Percentiles rank a stretch among this genome's conserved stretches.
These are phyloP conservation scores for Synergus gifuensis DNA, from an alignment of 2,888 invertebrate species.

Conservation along the genomic window DNA sequence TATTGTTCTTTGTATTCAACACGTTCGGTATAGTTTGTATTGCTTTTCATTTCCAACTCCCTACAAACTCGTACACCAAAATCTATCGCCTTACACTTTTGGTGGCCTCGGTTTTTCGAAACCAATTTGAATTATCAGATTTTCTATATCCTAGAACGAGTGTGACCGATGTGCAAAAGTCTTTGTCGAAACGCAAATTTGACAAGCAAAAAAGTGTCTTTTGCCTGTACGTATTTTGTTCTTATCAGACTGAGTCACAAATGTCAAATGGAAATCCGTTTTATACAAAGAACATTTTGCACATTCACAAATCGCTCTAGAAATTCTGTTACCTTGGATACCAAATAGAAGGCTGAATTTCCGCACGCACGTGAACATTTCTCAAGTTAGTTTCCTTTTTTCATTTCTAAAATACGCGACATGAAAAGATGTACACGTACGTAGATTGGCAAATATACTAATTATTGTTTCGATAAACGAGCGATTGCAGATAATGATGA, in stretches of 20 bases:
- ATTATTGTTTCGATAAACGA: constrained; percentile 40
- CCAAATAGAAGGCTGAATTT: constrained; percentile 47
- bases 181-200: neutral
- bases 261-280: constrained; percentile 14
- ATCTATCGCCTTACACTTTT: neutral
- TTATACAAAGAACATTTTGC: constrained; percentile 21
- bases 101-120: neutral
- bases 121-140: neutral
- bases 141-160: neutral
- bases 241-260: neutral
- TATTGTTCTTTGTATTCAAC: constrained; percentile 2
- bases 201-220: neutral
- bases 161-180: neutral
- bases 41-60: constrained; percentile 6
- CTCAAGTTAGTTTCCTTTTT: constrained; percentile 30
- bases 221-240: too few species aligned
- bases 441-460: constrained; percentile 18
- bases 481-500: constrained; percentile 33
- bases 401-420: neutral
- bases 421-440: constrained; percentile 28
- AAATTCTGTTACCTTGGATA: constrained; percentile 51
- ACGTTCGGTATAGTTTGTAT: constrained; percentile 7
- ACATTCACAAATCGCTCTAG: constrained; percentile 15
- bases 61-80: neutral
- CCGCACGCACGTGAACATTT: constrained; percentile 43